Conservation (phyloP, 2,888 invertebrate genomes). For the Drosophila mettleri region DNA sequence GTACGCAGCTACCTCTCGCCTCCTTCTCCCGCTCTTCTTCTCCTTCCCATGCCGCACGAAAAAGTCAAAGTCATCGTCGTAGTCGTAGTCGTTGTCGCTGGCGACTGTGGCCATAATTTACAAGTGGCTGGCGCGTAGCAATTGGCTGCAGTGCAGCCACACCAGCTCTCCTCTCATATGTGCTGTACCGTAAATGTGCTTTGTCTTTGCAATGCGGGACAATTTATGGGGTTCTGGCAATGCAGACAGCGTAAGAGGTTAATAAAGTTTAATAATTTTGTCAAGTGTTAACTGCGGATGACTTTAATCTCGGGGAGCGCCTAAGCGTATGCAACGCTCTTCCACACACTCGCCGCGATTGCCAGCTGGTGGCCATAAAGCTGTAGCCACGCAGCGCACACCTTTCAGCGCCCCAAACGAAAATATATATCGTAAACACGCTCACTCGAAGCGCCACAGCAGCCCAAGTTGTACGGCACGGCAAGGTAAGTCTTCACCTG, state of each 20-base stretch:
- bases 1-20: neutral
- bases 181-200: constrained; percentile 38
- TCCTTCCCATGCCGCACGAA: neutral
- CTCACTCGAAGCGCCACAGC: constrained; percentile 11
- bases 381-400: constrained; percentile 24
- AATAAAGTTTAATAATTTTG: constrained; percentile 76
- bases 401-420: constrained; percentile 22
- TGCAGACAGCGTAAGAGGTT: constrained; percentile 64
- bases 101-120: constrained; percentile 70
- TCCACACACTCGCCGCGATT: constrained; percentile 10
- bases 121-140: constrained; percentile 63
- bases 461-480: neutral
- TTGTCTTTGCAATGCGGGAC: constrained; percentile 54
- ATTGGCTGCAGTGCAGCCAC: constrained; percentile 57
- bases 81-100: constrained; percentile 27
- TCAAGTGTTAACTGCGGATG: constrained; percentile 62
- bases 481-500: constrained; percentile 28
- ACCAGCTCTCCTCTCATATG: constrained; percentile 14
- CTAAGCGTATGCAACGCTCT: constrained; percentile 48
- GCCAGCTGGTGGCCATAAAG: constrained; percentile 49
- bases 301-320: constrained; percentile 56
- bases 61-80: constrained; percentile 33
- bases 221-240: constrained; percentile 58
- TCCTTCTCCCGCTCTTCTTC: neutral
- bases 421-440: constrained; percentile 54